Conservation (phyloP, 1,140 invertebrate species). For the Trypoxylus dichotomus region DNA sequence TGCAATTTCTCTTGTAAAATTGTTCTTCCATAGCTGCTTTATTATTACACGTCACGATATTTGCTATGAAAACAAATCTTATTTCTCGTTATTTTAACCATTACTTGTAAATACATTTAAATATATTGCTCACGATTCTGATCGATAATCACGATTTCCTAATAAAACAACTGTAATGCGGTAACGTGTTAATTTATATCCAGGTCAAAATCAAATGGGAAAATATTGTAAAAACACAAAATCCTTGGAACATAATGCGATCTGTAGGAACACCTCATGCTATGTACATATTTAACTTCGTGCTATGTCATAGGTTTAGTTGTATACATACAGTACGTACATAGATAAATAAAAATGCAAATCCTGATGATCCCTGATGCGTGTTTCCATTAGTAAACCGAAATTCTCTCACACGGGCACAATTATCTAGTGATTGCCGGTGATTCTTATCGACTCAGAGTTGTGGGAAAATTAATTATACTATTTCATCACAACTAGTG, state of each 20-base stretch:
- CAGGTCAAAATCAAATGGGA: not conserved
- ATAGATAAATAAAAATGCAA: not conserved
- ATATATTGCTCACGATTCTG: too few relatives aligned
- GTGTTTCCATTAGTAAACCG: not conserved
- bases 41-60: too few relatives aligned
- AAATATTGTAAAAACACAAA: not conserved
- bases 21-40: too few relatives aligned
- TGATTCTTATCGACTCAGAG: not conserved
- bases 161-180: not conserved
- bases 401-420: slow-evolving; percentile 1
- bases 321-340: not conserved
- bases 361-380: not conserved
- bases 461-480: not conserved
- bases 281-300: not conserved
- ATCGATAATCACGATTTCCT: not conserved
- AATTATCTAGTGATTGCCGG: not conserved
- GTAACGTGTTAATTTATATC: not conserved
- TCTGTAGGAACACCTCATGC: not conserved
- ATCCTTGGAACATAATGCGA: not conserved
- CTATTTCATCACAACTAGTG: not conserved
- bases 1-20: too few relatives aligned
- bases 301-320: not conserved
- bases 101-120: too few relatives aligned
- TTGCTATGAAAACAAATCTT: too few relatives aligned
- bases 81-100: too few relatives aligned